A percentile compares a stretch with the other conserved stretches of the same genome.
Evolutionary conservation across 1,140 invertebrate species (phyloP).

Genomic region (Orchestia grillus): DNA sequence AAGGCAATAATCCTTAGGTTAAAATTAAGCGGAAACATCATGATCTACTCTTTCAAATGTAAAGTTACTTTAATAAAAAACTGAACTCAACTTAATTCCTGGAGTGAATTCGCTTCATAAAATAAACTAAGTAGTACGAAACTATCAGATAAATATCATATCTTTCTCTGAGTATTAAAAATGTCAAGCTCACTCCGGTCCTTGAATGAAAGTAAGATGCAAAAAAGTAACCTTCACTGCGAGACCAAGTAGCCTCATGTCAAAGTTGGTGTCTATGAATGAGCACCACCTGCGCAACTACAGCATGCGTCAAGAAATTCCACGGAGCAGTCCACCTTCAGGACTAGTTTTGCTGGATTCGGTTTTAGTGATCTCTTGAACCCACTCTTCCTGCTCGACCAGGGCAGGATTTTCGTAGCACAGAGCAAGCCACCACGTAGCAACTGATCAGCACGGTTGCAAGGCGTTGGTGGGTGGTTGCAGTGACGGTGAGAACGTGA

Average conservation of each 20-base stretch:
- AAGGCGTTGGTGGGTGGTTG: no score
- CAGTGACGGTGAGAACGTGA: no score
- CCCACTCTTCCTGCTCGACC: conserved; percentile 18
- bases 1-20: not conserved
- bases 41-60: not conserved
- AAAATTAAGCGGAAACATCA: not conserved
- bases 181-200: not conserved
- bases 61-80: not conserved
- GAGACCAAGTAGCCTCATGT: not conserved
- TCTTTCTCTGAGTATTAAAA: not conserved
- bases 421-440: not conserved
- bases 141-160: not conserved
- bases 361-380: conserved; percentile 1
- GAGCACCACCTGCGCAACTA: not conserved
- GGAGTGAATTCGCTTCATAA: not conserved
- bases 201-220: not conserved
- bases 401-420: not conserved
- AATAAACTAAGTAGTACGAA: not conserved
- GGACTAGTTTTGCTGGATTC: conserved; percentile 7
- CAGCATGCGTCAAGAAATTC: not conserved
- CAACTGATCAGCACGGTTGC: not conserved
- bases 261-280: conserved; percentile 7
- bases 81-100: not conserved
- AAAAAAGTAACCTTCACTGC: not conserved
- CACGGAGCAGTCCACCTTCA: conserved; percentile 4